phyloP scores from a whole-genome alignment of 2,113 vertebrate species.

The Castor canadensis region DNA sequence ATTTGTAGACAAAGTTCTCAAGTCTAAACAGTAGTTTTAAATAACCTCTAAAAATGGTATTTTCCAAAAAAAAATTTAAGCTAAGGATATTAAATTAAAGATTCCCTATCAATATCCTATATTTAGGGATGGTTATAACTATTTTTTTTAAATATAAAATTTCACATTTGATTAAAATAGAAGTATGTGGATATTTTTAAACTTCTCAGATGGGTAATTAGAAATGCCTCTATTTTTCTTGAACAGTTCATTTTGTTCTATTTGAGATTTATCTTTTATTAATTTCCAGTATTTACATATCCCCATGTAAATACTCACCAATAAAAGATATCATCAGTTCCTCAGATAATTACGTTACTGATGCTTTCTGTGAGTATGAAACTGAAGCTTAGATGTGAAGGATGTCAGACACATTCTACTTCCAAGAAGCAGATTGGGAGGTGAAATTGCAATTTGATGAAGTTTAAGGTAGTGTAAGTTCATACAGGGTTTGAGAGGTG shows the following conservation, averaged over 20 bases:
- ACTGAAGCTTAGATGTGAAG: background rate
- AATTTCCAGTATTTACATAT: background rate
- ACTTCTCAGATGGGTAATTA: background rate
- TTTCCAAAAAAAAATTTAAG: too few relatives aligned
- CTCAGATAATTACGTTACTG: background rate
- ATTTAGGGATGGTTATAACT: background rate
- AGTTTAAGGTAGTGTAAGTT: background rate
- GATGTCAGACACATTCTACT: background rate
- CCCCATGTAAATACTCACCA: background rate
- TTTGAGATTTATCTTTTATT: background rate
- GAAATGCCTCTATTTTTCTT: background rate
- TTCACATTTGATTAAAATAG: constrained; percentile 2
- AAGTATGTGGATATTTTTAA: background rate
- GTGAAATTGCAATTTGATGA: background rate
- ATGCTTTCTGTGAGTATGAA: background rate
- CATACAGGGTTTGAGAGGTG: background rate
- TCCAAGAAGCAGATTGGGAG: background rate
- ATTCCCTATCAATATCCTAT: background rate
- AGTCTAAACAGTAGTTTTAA: constrained; percentile 8
- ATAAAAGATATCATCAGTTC: background rate
- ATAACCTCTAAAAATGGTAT: background rate
- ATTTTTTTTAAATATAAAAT: constrained; percentile 2
- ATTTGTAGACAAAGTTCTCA: constrained; percentile 22
- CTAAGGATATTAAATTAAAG: too few relatives aligned
- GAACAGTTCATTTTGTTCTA: background rate